Base-by-base conservation (phyloP, 2,113 vertebrate species). In the Copsychus sechellarum region DNA sequence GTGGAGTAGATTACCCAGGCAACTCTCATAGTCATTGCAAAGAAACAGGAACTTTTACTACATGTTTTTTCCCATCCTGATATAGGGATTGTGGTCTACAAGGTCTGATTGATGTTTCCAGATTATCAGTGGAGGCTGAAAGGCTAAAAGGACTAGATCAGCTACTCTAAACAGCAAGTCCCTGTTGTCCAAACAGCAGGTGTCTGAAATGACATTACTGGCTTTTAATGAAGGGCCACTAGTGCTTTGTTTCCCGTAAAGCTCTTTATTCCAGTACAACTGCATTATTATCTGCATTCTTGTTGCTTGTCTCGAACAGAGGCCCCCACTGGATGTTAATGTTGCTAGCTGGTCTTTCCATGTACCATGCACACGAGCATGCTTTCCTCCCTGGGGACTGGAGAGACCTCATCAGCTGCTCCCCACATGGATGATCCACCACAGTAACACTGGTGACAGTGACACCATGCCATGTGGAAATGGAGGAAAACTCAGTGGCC, bases 241-340 rank as follows among this genome's bases (percentile, higher is more conserved):
- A 45, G 12, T 66, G 45, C 5, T 83, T 61, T 83, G 11, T 54
- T 82, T 72, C 16, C 13, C 2, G 7, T 33, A 65, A 58, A 82
- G 57, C 12, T 50, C 40, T 79, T 93, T 65, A 72, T 86, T 94
- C 12, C 28, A 57, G 24, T 28, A 15, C 14, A 65, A 33, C 3
- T 66, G 10, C 23, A n/a, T 62, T 94, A 93, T 78, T 34, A 22
- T 70, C n/a, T 2, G 2, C 21, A 24, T 85, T 92, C 53, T 28
- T 56, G 29, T 60, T 71, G 25, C 25, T 78, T 51, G 6, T 47
- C 18, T 77, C 0, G 0, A 85, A 24, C n/a, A 42, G 33, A 69
- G 22, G 40, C 4, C 8, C 6, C 6, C 40, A 12, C 2, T 29
- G 40, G 66, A 72, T 1, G 0, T 53, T 48, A 28, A 0, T 11